phyloP scores from a whole-genome alignment of 2,888 invertebrate genomes.

The Phortica magna region DNA sequence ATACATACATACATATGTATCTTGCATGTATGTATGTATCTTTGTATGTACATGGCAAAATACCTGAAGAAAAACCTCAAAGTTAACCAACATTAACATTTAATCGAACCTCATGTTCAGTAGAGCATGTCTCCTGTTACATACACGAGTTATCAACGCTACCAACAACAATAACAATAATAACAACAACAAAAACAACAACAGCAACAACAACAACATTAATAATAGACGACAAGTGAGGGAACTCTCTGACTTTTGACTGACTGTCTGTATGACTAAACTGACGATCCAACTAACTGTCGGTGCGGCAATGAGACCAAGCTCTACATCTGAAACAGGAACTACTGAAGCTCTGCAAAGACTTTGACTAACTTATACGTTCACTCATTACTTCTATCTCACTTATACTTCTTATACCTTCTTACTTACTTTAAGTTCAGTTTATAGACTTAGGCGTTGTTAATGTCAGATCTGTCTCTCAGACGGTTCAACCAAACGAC shows the following conservation, averaged over 20 bases:
- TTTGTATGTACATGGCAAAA: constrained; percentile 20
- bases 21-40: constrained; percentile 17
- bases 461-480: neutral
- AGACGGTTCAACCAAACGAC: neutral
- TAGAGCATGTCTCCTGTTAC: constrained; percentile 77
- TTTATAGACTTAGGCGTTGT: constrained; percentile 21
- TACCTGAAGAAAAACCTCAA: constrained; percentile 69
- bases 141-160: constrained; percentile 64
- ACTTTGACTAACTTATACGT: neutral
- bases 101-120: constrained; percentile 77
- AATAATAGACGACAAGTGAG: constrained; percentile 60
- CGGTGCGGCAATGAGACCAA: neutral
- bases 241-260: constrained; percentile 28
- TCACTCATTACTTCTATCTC: neutral
- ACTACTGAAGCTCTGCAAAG: constrained; percentile 73
- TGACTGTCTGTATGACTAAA: neutral
- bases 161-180: constrained; percentile 19
- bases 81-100: constrained; percentile 77
- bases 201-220: constrained; percentile 37
- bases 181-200: constrained; percentile 31
- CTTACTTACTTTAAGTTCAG: constrained; percentile 12
- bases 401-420: neutral
- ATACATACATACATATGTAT: constrained; percentile 32
- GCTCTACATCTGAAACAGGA: constrained; percentile 40
- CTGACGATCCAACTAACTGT: neutral